A percentile compares a stretch with the other conserved stretches of the same genome.
These are phyloP conservation scores for Accipiter virgatus DNA, from an alignment of 2,113 vertebrate genomes.

Conservation along the genomic window DNA sequence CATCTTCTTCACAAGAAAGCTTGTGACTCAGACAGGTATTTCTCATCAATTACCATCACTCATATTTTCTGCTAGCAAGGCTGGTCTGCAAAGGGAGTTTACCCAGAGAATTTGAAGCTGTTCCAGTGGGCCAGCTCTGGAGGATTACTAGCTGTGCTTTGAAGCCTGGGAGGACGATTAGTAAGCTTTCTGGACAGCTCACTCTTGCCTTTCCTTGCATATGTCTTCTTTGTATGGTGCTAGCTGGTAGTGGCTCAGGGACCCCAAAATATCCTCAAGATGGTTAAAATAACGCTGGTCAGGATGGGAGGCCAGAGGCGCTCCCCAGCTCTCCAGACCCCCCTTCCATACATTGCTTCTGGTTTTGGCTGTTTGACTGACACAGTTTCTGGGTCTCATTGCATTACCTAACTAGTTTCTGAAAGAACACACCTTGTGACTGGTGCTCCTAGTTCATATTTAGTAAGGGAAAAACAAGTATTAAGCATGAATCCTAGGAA, in stretches of 20 bases:
- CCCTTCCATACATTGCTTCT: neutral
- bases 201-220: neutral
- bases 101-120: neutral
- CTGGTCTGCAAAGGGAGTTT: neutral
- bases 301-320: neutral
- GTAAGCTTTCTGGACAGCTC: neutral
- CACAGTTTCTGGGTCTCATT: neutral
- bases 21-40: neutral
- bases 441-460: neutral
- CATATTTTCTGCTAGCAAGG: neutral
- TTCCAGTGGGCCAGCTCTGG: neutral
- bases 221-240: neutral
- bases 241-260: neutral
- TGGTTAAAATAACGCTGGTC: neutral
- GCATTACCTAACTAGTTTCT: neutral
- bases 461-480: neutral
- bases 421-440: neutral
- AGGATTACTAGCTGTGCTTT: neutral
- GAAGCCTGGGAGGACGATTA: neutral
- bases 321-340: neutral
- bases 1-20: neutral
- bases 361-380: neutral
- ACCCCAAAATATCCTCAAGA: neutral
- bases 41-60: neutral
- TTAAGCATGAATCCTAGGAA: neutral